phyloP scores from a whole-genome alignment of 2,888 invertebrate species.

The Troilus luridus region DNA sequence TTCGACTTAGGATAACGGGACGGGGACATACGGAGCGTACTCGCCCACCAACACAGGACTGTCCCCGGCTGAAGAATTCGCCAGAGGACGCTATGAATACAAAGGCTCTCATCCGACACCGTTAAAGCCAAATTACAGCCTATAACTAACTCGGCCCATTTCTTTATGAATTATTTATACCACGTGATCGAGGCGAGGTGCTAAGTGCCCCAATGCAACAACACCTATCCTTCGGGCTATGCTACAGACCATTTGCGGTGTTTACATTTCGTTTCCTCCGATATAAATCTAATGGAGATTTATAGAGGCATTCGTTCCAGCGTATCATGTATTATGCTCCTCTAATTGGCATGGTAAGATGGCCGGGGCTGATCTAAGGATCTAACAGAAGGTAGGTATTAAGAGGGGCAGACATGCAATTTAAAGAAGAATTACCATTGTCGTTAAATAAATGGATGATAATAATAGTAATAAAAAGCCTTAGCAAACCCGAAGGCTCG shows the following conservation, averaged over 20 bases:
- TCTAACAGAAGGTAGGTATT: not conserved
- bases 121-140: constrained; percentile 41
- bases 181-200: constrained; percentile 1
- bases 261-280: not conserved
- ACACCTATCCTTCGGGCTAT: not conserved
- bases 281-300: not conserved
- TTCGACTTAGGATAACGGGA: not conserved
- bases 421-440: not conserved
- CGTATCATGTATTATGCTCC: not conserved
- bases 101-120: constrained; percentile 19
- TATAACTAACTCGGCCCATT: constrained; percentile 38
- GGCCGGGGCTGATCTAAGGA: not conserved
- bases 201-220: not conserved
- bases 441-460: too few species aligned
- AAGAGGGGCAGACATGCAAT: not conserved
- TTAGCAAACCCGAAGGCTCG: too few species aligned
- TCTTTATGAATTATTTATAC: constrained; percentile 48
- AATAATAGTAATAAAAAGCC: too few species aligned
- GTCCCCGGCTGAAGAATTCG: not conserved
- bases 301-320: not conserved
- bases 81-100: constrained; percentile 17
- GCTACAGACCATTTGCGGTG: not conserved
- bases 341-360: not conserved
- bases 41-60: not conserved
- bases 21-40: constrained; percentile 1